Base-by-base conservation (phyloP, 2,797 vertebrate genomes). In the Oceanodroma leucorhoa region DNA sequence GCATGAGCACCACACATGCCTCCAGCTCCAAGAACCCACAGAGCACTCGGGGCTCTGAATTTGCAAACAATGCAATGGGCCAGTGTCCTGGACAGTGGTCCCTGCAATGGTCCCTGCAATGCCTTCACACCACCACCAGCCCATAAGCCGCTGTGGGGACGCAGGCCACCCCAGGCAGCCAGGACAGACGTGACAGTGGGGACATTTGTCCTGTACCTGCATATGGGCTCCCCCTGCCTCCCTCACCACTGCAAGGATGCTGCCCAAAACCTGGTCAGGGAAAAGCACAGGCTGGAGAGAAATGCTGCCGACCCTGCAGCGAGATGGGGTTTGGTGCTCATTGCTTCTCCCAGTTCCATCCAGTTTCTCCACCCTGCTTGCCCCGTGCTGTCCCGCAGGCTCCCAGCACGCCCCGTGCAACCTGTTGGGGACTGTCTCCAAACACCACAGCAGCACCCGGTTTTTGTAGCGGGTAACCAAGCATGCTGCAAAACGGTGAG, bases 361-460 rank as follows among this genome's bases (percentile, higher is more conserved):
- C 26, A 65, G 4, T 32, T 80, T 29, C 58, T 62, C 41, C 40
- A 75, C 9, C 7, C 20, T 1, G 2, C 30, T 57, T 5, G 10
- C 8, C 11, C 11, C 18, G 3, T 2, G 2, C 18, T 3, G 3
- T 23, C n/a, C 16, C 3, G 5, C 7, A 38, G 58, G 26, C 8
- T 51, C 45, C 14, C 64, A 69, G 27, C 3, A 26, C 1, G 0
- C 19, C 23, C 14, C 0, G 0, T 8, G 13, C 10, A 70, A 16
- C 18, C 55, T 48, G 6, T 20, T 71, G 53, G 23, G 24, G 5
- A 60, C 45, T 72, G 57, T n/a, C 40, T 3, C 17, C 27, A 14
- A 5, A 43, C 0, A 1, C 17, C 48, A 55, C 14, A 67, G 58
- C 1, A 2, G 13, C 41, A 79, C 13, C 1, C 3, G 4, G 2